phyloP scores from a whole-genome alignment of 2,797 vertebrate species.

The Gymnoscopelus microlampas region DNA sequence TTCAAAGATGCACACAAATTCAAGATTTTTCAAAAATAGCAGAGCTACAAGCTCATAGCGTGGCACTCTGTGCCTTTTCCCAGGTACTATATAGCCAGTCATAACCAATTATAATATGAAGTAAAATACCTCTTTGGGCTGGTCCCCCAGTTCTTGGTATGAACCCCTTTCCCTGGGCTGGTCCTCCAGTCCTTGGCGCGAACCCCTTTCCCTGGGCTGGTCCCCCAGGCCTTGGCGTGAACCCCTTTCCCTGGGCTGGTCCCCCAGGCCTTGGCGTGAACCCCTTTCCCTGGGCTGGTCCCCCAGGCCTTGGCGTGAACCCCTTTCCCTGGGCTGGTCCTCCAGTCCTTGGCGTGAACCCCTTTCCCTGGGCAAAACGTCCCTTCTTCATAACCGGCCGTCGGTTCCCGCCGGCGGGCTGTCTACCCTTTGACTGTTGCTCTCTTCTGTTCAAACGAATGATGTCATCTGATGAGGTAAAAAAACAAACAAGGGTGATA shows the following conservation, averaged over 20 bases:
- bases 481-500: background rate
- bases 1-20: too few species aligned
- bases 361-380: constrained; percentile 74
- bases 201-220: constrained; percentile 70
- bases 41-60: too few species aligned
- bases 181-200: constrained; percentile 56
- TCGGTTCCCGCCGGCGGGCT: constrained; percentile 44
- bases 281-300: constrained; percentile 62
- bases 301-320: constrained; percentile 31
- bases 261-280: constrained; percentile 24
- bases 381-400: constrained; percentile 80
- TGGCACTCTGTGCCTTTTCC: too few species aligned
- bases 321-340: constrained; percentile 59
- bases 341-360: constrained; percentile 68
- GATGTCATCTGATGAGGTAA: constrained; percentile 88
- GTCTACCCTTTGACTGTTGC: constrained; percentile 83
- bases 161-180: constrained; percentile 71
- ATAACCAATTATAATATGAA: too few species aligned
- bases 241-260: constrained; percentile 68
- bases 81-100: too few species aligned
- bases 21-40: too few species aligned
- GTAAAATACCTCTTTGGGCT: constrained; percentile 59
- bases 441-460: constrained; percentile 94
- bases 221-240: constrained; percentile 58
- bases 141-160: constrained; percentile 73